Conservation (phyloP, 2,113 vertebrate genomes). For the Bostrychus sinensis region DNA sequence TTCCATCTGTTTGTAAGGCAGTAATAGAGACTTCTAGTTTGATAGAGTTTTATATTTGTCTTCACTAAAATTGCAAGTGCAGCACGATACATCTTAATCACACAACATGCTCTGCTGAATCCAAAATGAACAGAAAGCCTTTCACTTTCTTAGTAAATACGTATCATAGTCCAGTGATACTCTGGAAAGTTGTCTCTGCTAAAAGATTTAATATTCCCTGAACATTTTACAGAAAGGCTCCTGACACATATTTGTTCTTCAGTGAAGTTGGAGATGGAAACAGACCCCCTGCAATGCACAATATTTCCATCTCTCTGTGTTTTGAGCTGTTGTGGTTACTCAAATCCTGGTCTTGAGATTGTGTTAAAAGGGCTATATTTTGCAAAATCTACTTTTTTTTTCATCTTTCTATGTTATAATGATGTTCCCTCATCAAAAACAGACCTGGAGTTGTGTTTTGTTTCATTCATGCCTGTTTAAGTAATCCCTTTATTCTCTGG, state of each 20-base stretch:
- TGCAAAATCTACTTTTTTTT: too few relatives aligned
- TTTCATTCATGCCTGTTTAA: too few relatives aligned
- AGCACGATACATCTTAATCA: neutral
- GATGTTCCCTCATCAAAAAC: too few relatives aligned
- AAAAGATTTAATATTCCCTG: slow-evolving; percentile 39
- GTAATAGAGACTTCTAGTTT: too few relatives aligned
- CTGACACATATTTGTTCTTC: slow-evolving; percentile 23
- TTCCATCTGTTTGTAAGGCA: too few relatives aligned
- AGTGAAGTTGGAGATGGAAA: slow-evolving; percentile 42
- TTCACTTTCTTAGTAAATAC: slow-evolving; percentile 11
- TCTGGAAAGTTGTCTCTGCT: slow-evolving; percentile 46
- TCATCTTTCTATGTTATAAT: too few relatives aligned
- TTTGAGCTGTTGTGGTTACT: neutral
- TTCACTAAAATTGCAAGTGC: too few relatives aligned
- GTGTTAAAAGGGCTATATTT: too few relatives aligned
- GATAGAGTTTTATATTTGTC: too few relatives aligned
- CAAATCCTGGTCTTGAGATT: neutral
- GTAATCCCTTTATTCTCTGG: too few relatives aligned
- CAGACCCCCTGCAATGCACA: slow-evolving; percentile 42
- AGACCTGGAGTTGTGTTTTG: too few relatives aligned
- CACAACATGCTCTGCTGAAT: slow-evolving; percentile 9
- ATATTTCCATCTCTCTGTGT: slow-evolving; percentile 24
- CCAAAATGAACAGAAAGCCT: slow-evolving; percentile 20
- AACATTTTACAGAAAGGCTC: slow-evolving; percentile 27
- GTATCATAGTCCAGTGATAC: slow-evolving; percentile 39